These are phyloP conservation scores for Sula dactylatra DNA, from an alignment of 2,113 vertebrate genomes.

Conservation along the genomic window DNA sequence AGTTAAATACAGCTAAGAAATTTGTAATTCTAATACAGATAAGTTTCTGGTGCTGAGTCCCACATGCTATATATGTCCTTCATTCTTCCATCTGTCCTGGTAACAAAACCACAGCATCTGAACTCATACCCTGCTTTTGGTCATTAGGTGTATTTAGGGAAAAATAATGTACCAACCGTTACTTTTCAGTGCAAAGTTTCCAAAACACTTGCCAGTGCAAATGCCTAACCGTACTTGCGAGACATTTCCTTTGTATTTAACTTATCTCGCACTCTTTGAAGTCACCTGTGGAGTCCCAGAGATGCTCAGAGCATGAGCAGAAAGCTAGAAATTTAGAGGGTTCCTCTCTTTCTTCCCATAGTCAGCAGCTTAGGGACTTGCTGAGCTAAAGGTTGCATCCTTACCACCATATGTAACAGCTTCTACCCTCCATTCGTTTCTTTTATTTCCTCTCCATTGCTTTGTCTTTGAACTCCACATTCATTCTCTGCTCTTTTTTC, in stretches of 20 bases:
- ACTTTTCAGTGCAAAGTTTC: not conserved
- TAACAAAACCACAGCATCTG: not conserved
- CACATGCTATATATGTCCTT: not conserved
- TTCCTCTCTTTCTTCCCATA: not conserved
- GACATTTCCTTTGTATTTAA: not conserved
- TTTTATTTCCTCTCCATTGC: not conserved
- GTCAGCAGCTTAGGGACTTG: not conserved
- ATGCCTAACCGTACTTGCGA: not conserved
- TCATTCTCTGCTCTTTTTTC: not conserved
- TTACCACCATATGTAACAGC: not conserved
- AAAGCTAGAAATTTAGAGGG: not conserved
- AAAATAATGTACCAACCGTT: not conserved
- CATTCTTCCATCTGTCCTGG: not conserved
- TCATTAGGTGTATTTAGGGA: not conserved
- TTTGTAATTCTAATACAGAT: not conserved
- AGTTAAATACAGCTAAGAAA: not conserved
- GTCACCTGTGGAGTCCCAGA: not conserved
- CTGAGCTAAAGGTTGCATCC: not conserved
- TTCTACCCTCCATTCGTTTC: not conserved
- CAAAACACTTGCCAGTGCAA: not conserved
- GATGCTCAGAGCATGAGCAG: not conserved
- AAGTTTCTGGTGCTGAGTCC: not conserved
- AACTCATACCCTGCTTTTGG: not conserved
- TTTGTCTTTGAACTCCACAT: not conserved
- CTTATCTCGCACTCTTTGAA: not conserved